phyloP scores from a whole-genome alignment of 2,113 vertebrate genomes.

The Oncorhynchus kisutch region DNA sequence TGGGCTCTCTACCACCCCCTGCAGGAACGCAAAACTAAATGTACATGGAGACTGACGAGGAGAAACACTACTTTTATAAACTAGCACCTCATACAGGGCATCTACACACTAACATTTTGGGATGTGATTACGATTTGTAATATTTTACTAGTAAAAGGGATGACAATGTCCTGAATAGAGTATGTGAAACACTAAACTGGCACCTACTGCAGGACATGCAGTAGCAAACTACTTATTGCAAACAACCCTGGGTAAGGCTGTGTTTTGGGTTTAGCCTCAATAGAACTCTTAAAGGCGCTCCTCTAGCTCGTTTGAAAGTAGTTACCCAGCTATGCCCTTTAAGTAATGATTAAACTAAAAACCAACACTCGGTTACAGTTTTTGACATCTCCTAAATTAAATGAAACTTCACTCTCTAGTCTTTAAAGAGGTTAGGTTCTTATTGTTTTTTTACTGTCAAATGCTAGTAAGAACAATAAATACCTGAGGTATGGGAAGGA shows the following conservation, averaged over 20 bases:
- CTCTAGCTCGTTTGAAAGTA: not conserved
- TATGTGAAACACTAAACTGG: not conserved
- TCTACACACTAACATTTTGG: not conserved
- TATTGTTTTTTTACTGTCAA: conserved; percentile 9
- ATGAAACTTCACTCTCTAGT: not conserved
- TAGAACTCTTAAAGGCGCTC: not conserved
- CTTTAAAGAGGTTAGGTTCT: not conserved
- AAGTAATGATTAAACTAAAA: conserved; percentile 10
- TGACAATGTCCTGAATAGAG: not conserved
- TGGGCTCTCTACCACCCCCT: conserved; percentile 40
- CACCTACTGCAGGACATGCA: too few species aligned
- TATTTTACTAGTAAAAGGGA: too few species aligned
- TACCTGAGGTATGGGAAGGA: conserved; percentile 78
- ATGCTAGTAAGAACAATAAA: conserved; percentile 49
- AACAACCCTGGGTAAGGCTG: not conserved
- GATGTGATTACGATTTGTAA: too few species aligned
- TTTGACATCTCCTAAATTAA: not conserved
- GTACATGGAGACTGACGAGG: not conserved
- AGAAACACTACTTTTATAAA: not conserved
- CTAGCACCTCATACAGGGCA: not conserved
- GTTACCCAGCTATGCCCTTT: not conserved
- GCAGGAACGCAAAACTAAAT: conserved; percentile 20
- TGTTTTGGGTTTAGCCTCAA: not conserved
- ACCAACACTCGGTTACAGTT: conserved; percentile 3
- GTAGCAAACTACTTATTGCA: not conserved